Evolutionary conservation across 1,140 invertebrate species (phyloP), one percentile per base, ranked within the genome.

Genomic region (Drosophila nigrodunni): DNA sequence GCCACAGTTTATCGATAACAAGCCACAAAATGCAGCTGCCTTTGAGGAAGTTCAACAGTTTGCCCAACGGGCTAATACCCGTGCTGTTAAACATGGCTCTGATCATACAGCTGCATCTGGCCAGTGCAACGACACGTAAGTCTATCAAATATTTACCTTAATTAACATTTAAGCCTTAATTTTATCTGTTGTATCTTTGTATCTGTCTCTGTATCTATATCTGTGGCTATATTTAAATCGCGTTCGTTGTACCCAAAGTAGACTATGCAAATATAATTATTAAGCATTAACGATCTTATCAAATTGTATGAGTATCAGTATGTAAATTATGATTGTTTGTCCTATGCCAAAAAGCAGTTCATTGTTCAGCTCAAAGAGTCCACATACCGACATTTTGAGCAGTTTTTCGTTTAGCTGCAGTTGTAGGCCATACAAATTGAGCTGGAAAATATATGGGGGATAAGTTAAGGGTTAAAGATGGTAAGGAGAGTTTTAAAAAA

Each of bases 231-330:
- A 68, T 70, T 68, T 73, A 52, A 47, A 61, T 66, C 25, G 35
- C 61, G 41, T 59, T 57, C 47, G 2, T 15, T 25, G 37, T 55
- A 55, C 39, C 4, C n/a, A 4, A 21, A 21, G 25, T 30, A 30
- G 25, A 25, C 52, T 44, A 52, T 43, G 18, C 55, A 73, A 73
- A 73, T 30, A 3, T 39, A 85, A 85, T 73, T 60, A 21, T 62
- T 85, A 88, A 64, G 77, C 71, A 68, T 88, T 70, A 15, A 73
- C 62, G 70, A 88, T 76, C 75, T 89, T 88, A 67, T 88, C 85
- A 70, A 89, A 89, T 58, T 88, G 85, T 71, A 89, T 78, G 34
- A 88, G 80, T 76, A 88, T 89, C 46, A 80, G 85, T 41, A 83
- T 68, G 34, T 88, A 80, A 15, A 80, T 41, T 15, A 88, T 52